Conservation (phyloP, 2,797 vertebrate genomes). For the Xerus rutilus region DNA sequence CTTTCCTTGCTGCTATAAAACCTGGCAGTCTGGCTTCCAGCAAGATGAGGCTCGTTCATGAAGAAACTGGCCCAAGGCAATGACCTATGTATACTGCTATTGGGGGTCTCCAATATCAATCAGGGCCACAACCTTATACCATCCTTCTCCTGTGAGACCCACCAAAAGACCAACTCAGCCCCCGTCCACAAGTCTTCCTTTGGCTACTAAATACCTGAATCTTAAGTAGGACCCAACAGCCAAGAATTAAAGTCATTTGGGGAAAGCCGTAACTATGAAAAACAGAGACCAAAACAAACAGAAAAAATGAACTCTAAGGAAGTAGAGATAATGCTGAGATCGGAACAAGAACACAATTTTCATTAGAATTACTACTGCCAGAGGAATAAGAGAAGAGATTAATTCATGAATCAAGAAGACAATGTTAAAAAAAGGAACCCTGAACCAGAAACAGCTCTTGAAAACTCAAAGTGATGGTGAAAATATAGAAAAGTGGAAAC, state of each 20-base stretch:
- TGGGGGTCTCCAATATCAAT: background rate
- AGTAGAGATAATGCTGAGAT: slow-evolving; percentile 67
- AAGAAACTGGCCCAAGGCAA: background rate
- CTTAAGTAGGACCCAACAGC: background rate
- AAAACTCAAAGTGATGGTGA: slow-evolving; percentile 16
- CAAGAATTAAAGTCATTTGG: slow-evolving; percentile 58
- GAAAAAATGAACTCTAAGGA: slow-evolving; percentile 70
- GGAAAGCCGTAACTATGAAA: slow-evolving; percentile 66
- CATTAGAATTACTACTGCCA: slow-evolving; percentile 47
- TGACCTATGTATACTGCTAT: background rate
- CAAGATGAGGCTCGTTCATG: background rate
- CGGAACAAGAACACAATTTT: slow-evolving; percentile 59
- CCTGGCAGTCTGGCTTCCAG: background rate
- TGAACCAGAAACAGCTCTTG: slow-evolving; percentile 4
- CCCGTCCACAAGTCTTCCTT: background rate
- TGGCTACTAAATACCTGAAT: background rate
- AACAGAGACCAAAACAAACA: slow-evolving; percentile 74
- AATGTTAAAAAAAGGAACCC: background rate
- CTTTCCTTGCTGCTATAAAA: background rate
- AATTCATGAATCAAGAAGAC: slow-evolving; percentile 61
- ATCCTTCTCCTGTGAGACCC: background rate
- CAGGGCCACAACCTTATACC: background rate
- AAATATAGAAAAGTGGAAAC: background rate
- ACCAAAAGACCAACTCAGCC: background rate
- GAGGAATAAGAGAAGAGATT: background rate